Evolutionary conservation across 1,140 invertebrate genomes (phyloP).

Genomic region (Penaeus chinensis): DNA sequence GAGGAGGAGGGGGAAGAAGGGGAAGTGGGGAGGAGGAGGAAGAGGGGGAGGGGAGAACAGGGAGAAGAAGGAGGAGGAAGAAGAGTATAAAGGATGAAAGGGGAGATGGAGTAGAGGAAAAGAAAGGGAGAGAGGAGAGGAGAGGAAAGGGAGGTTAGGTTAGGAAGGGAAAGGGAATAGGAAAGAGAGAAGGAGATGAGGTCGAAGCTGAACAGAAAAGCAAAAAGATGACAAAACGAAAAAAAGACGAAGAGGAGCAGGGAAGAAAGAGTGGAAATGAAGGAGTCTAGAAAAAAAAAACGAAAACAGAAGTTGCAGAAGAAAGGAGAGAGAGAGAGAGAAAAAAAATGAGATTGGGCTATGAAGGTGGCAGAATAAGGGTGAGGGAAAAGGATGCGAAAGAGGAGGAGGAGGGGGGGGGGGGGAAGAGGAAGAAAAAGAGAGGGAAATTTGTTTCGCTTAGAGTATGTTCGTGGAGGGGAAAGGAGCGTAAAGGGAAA

Average conservation of each 20-base stretch:
- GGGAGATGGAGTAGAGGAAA: too few species aligned
- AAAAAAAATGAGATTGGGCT: too few species aligned
- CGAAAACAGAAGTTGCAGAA: neutral
- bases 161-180: neutral
- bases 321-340: too few species aligned
- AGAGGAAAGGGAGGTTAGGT: too few species aligned
- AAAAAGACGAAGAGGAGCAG: neutral
- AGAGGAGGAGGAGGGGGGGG: constrained; percentile 1
- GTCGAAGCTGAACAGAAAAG: neutral
- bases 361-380: too few species aligned
- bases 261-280: neutral
- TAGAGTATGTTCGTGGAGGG: too few species aligned
- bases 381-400: neutral
- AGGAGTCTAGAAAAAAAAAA: neutral
- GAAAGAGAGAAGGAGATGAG: neutral
- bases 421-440: neutral
- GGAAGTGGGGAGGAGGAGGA: neutral
- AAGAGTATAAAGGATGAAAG: too few species aligned
- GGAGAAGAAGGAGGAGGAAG: neutral
- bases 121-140: too few species aligned
- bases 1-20: neutral
- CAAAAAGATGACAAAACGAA: neutral
- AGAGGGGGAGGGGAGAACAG: neutral
- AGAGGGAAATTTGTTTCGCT: too few species aligned
- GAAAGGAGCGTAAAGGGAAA: too few species aligned